Evolutionary conservation across 2,797 vertebrate genomes (phyloP).

Genomic region (Sebastes vulpes): DNA sequence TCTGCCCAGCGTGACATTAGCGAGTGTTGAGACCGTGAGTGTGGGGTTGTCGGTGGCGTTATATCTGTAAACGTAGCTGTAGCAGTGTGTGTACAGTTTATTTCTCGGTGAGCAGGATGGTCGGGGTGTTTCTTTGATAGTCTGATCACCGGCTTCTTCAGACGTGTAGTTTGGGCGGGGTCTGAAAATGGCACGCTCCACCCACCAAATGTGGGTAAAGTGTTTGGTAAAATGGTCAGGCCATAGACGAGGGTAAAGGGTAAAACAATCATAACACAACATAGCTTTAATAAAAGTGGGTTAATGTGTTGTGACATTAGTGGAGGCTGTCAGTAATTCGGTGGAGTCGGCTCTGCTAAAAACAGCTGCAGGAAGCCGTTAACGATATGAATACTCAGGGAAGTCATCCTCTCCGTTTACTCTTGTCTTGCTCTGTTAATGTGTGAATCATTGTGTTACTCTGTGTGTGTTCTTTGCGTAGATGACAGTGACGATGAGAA

Average conservation of each 20-base stretch:
- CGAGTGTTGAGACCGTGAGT: no score
- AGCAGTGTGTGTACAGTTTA: no score
- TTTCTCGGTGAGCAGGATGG: no score
- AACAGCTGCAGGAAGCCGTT: neutral
- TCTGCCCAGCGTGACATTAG: no score
- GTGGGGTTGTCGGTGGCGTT: no score
- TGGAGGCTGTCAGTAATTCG: neutral
- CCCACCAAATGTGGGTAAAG: no score
- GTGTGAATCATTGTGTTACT: neutral
- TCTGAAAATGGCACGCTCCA: no score
- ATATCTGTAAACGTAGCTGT: no score
- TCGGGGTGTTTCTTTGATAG: neutral
- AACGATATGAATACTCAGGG: neutral
- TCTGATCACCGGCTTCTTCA: neutral
- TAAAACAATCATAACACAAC: no score
- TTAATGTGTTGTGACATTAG: neutral
- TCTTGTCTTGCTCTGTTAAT: neutral
- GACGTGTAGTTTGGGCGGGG: neutral
- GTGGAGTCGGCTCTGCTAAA: neutral
- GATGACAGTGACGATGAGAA: slow-evolving; percentile 97
- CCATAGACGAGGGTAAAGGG: no score
- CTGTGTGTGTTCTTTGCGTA: neutral
- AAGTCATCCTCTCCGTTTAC: neutral
- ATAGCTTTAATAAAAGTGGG: neutral
- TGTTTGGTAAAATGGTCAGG: no score